Evolutionary conservation across 2,113 vertebrate species (phyloP).

Genomic region (Rhegmatorhina hoffmannsi): DNA sequence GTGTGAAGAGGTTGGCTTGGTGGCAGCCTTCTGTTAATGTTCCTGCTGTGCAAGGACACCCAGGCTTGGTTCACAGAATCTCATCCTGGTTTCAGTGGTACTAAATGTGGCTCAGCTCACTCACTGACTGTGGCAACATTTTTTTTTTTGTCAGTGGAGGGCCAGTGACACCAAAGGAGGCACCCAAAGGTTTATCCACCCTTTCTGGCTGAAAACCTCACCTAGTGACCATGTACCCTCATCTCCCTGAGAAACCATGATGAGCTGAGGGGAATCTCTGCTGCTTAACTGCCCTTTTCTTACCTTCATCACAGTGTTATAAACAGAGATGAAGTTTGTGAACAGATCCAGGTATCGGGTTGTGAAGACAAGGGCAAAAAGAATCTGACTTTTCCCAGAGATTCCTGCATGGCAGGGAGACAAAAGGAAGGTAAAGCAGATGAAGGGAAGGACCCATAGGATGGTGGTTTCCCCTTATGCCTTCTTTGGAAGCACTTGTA

Average conservation of each 20-base stretch:
- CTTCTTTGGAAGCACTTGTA: background rate
- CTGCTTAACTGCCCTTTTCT: background rate
- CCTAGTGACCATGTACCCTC: rapidly evolving
- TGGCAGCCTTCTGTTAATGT: background rate
- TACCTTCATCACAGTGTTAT: slow-evolving; percentile 86
- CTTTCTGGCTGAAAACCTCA: background rate
- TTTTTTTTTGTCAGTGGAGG: background rate
- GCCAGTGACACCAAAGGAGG: background rate
- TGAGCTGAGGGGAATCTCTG: background rate
- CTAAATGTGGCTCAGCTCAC: background rate
- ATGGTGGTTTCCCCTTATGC: rapidly evolving
- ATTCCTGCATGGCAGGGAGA: slow-evolving; percentile 66
- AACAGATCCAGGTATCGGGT: slow-evolving; percentile 83
- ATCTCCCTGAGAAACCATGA: rapidly evolving
- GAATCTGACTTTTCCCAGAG: slow-evolving; percentile 84
- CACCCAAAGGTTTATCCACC: background rate
- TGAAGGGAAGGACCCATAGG: background rate
- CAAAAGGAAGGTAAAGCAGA: background rate
- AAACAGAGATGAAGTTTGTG: slow-evolving; percentile 80
- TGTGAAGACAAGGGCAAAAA: slow-evolving; percentile 82
- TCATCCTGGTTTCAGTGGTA: background rate
- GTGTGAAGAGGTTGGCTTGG: background rate
- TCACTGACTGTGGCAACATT: background rate
- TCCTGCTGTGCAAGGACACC: background rate
- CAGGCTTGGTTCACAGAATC: rapidly evolving